A percentile compares a stretch with the other conserved stretches of the same genome.
Evolutionary conservation across 2,797 vertebrate species (phyloP).

Genomic region (Phoebastria nigripes): DNA sequence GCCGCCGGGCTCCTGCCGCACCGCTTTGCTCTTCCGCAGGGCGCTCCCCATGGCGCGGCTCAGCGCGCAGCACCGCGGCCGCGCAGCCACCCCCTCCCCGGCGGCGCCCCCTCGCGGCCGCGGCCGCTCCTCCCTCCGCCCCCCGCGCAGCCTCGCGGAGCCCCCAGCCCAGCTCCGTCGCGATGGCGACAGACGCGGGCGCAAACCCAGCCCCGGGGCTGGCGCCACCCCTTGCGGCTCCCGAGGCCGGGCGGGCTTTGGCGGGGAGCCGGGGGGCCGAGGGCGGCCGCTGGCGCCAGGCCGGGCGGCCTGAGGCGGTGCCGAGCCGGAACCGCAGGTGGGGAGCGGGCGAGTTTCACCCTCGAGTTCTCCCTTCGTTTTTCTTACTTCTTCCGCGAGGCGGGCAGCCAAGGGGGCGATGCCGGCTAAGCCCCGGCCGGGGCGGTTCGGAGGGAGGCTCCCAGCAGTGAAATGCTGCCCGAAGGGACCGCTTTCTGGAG

Average conservation of each 20-base stretch:
- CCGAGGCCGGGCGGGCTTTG: not conserved
- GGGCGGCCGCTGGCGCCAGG: not conserved
- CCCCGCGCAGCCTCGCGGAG: not conserved
- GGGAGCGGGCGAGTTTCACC: no score
- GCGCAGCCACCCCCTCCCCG: no score
- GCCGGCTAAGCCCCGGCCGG: not conserved
- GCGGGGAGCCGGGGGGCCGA: not conserved
- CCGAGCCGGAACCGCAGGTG: no score
- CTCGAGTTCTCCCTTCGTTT: no score
- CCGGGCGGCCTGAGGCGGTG: not conserved
- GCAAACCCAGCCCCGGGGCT: no score
- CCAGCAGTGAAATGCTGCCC: not conserved
- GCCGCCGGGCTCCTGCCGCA: not conserved
- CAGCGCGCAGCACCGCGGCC: not conserved
- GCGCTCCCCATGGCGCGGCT: slow-evolving; percentile 7
- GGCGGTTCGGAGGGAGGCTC: not conserved
- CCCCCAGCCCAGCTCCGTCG: not conserved
- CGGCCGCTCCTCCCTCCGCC: not conserved
- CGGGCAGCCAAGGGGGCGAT: not conserved
- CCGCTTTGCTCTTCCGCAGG: not conserved
- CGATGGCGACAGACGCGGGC: not conserved
- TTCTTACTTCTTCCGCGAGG: not conserved
- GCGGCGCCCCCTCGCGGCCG: not conserved
- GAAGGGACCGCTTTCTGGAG: not conserved
- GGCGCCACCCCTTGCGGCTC: not conserved